phyloP scores from a whole-genome alignment of 2,888 invertebrate species.

The Drosophila incognita region DNA sequence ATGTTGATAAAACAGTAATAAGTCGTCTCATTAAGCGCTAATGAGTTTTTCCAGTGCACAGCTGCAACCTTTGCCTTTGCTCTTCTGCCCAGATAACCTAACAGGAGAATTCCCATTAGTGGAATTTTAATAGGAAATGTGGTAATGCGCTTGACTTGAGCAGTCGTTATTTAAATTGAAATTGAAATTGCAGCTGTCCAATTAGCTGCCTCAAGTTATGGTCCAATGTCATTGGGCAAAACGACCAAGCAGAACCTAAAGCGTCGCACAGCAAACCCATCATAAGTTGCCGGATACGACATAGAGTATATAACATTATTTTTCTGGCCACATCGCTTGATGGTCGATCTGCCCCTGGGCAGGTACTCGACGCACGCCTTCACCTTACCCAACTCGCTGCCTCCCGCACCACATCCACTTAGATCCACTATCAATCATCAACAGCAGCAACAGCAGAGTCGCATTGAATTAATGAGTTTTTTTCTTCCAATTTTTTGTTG shows the following conservation, averaged over 20 bases:
- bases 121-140: slow-evolving; percentile 8
- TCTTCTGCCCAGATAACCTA: neutral
- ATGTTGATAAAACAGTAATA: neutral
- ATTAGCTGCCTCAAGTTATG: slow-evolving; percentile 10
- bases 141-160: slow-evolving; percentile 6
- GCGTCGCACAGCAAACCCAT: slow-evolving; percentile 5
- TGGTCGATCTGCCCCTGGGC: slow-evolving; percentile 44
- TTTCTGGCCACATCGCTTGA: slow-evolving; percentile 28
- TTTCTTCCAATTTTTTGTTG: slow-evolving; percentile 27
- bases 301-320: slow-evolving; percentile 16
- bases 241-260: slow-evolving; percentile 36
- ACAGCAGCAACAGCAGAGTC: slow-evolving; percentile 38
- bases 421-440: slow-evolving; percentile 51
- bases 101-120: neutral
- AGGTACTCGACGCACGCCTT: slow-evolving; percentile 32
- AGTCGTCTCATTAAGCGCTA: slow-evolving; percentile 17
- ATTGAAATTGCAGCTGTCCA: slow-evolving; percentile 32
- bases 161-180: neutral
- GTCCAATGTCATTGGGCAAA: slow-evolving; percentile 57
- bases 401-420: slow-evolving; percentile 14
- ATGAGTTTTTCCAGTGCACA: slow-evolving; percentile 6
- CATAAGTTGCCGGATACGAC: slow-evolving; percentile 43
- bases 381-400: neutral
- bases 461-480: slow-evolving; percentile 64
- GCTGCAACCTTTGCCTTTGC: slow-evolving; percentile 4